phyloP scores from a whole-genome alignment of 2,797 vertebrate species.

The Acrossocheilus wenchowensis region DNA sequence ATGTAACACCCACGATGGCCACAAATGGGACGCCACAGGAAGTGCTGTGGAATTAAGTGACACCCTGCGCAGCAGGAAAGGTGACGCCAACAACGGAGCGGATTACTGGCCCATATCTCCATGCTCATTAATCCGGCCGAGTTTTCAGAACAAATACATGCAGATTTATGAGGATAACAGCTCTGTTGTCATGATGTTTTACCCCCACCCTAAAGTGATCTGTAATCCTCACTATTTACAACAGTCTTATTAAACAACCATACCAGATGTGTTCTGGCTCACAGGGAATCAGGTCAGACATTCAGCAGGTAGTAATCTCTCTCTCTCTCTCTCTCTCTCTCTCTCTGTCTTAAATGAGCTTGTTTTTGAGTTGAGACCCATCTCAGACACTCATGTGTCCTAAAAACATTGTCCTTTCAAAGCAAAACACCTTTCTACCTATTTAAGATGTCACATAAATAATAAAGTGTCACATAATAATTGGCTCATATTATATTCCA shows the following conservation, averaged over 20 bases:
- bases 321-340: slow-evolving; percentile 5
- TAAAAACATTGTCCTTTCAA: neutral
- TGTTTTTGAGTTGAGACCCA: slow-evolving; percentile 40
- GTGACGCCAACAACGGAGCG: slow-evolving; percentile 35
- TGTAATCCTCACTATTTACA: slow-evolving; percentile 75
- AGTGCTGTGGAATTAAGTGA: slow-evolving; percentile 24
- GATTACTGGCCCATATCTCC: slow-evolving; percentile 51
- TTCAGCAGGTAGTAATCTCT: slow-evolving; percentile 78
- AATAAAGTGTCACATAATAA: neutral
- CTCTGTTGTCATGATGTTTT: slow-evolving; percentile 70
- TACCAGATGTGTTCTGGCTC: slow-evolving; percentile 74
- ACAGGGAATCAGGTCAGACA: slow-evolving; percentile 76
- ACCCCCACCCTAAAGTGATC: slow-evolving; percentile 62
- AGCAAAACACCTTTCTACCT: neutral
- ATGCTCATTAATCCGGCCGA: slow-evolving; percentile 48
- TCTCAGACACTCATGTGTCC: neutral
- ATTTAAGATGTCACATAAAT: neutral
- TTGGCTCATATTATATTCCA: neutral
- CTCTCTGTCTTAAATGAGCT: slow-evolving; percentile 27
- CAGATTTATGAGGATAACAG: slow-evolving; percentile 80
- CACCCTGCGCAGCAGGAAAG: slow-evolving; percentile 26
- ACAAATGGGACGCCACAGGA: slow-evolving; percentile 27
- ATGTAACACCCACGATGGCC: neutral
- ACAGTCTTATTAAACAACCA: slow-evolving; percentile 75
- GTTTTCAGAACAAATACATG: slow-evolving; percentile 55